Conservation (phyloP, 2,113 vertebrate species). For the Podarcis raffonei region DNA sequence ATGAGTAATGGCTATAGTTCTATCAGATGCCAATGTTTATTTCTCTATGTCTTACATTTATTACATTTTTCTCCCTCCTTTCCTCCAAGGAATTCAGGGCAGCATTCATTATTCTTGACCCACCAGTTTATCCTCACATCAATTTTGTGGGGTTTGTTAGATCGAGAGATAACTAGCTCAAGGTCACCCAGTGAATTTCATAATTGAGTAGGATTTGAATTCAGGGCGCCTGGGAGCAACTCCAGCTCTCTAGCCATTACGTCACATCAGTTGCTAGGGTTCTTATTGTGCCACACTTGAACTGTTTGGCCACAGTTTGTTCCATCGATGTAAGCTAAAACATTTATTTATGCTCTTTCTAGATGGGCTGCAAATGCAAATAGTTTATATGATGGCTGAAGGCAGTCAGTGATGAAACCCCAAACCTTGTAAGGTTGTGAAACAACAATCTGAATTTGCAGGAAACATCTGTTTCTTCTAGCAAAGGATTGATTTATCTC, state of each 20-base stretch:
- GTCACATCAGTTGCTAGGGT: no score
- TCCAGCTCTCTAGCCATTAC: background rate
- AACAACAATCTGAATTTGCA: conserved; percentile 40
- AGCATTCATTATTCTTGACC: background rate
- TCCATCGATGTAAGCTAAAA: background rate
- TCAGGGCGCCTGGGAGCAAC: no score
- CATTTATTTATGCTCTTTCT: background rate
- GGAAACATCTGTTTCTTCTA: conserved; percentile 60
- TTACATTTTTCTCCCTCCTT: background rate
- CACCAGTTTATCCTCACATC: background rate
- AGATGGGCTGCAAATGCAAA: background rate
- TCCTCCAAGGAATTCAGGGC: background rate
- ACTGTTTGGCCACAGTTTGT: background rate
- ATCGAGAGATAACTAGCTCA: background rate
- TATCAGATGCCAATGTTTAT: background rate
- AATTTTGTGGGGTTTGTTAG: background rate
- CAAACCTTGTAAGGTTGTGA: background rate
- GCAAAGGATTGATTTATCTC: conserved; percentile 60
- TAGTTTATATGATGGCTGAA: background rate
- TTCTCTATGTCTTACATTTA: background rate
- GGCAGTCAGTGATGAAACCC: background rate
- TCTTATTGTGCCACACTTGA: background rate
- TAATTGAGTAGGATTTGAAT: background rate
- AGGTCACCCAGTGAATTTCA: background rate
- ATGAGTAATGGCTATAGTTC: background rate